Base-by-base conservation (phyloP, 2,888 invertebrate genomes). In the Monoplex corrugatus region DNA sequence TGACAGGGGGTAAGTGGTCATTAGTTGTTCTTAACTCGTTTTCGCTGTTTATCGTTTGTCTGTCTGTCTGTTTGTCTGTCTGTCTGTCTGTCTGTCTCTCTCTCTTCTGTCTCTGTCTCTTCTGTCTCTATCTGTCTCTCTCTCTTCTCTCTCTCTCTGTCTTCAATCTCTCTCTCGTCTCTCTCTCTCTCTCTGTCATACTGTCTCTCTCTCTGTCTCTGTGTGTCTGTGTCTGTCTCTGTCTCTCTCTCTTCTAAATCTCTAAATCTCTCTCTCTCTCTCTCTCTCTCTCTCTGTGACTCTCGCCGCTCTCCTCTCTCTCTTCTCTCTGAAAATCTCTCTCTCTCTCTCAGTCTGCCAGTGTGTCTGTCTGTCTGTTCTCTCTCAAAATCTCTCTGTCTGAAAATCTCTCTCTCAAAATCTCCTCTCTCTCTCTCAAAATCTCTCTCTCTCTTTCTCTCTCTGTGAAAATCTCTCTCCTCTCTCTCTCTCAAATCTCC, bases 71-170 rank as follows among this genome's bases (percentile, higher is more conserved):
- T 35, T n/a, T n/a, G n/a, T 80, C 80, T 43, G 6, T 80, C 80
- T 80, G 8, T 80, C 80, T 80, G 8, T 19, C 43, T 80, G 6
- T 80, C 80, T 43, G 6, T 80, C 80, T 43, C 13, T 80, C 80
- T 80, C 23, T 35, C 80, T 80, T 80, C 80, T 38, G 6, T 80
- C 80, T 80, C 40, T 40, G n/a, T n/a, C n/a, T n/a, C n/a, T n/a
- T n/a, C n/a, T n/a, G n/a, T n/a, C n/a, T n/a, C n/a, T n/a, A n/a
- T n/a, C n/a, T n/a, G n/a, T n/a, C n/a, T n/a, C n/a, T n/a, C n/a
- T n/a, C n/a, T n/a, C n/a, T n/a, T n/a, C n/a, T n/a, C n/a, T n/a
- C n/a, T n/a, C n/a, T n/a, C n/a, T n/a, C n/a, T n/a, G n/a, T n/a
- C n/a, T n/a, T n/a, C n/a, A n/a, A n/a, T n/a, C n/a, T n/a, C n/a